Base-by-base conservation (phyloP, 2,888 invertebrate species). In the Lithophane ornitopus region DNA sequence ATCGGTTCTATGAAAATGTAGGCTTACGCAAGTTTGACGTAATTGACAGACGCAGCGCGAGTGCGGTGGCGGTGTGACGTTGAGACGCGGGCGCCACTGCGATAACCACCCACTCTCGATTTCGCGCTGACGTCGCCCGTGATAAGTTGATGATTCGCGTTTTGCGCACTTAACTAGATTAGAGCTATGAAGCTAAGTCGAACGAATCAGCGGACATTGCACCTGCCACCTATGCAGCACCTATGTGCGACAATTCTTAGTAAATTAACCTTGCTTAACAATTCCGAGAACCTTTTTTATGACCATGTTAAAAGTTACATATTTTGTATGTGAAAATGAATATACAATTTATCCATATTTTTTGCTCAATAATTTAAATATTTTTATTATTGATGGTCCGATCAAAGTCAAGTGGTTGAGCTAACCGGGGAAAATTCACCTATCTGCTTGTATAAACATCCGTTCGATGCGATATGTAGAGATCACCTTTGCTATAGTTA, bases 91-190 rank as follows among this genome's bases (percentile, higher is more conserved):
- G 89, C 92, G 92, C 91, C 88, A 68, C 74, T 84, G 82, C 89
- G 92, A 91, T 92, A 92, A 87, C 92, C 91, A 90, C 93, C 92
- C 91, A 94, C 95, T 94, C 93, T 94, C 92, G 90, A 87, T 94
- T 93, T 93, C 92, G 84, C 87, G 85, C 86, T 92, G 92, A 94
- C 94, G 94, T 92, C 82, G 81, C 61, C 62, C 73, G 84, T 91
- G 93, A 94, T 95, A 94, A 93, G 89, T 88, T 91, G 91, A 92
- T 92, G 89, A 88, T 84, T 87, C 86, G 81, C 78, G 76, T 85
- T 87, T 82, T 82, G 80, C 85, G 81, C 86, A 87, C 87, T 84
- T 87, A 85, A 88, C 84, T 89, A 86, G 81, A 88, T 85, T 86
- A 82, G 74, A 78, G 56, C 70, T 66, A 76, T 61, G 46, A 58